Base-by-base conservation (phyloP, 2,797 vertebrate species). In the Neomorphus geoffroyi region DNA sequence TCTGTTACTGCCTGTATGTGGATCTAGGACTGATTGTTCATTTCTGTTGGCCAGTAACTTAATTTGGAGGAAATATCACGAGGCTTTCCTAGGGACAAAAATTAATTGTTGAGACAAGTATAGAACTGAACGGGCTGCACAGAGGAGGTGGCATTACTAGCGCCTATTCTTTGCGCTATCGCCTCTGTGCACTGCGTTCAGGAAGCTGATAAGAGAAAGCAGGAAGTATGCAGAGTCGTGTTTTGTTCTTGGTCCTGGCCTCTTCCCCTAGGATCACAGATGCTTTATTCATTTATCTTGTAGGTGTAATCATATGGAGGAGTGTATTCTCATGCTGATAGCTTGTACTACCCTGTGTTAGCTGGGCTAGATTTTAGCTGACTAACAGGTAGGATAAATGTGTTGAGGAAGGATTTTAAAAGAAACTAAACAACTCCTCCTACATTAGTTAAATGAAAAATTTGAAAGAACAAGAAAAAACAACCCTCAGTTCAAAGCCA, bases 171-270 rank as follows among this genome's bases (percentile, higher is more conserved):
- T 77, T 82, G 39, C 1, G 11, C 19, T 93, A 11, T 94, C 7
- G 0, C 24, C 35, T 78, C 27, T 91, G 53, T 80, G 79, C 79
- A 88, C 37, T 43, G 56, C 65, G 69, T 89, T 93, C 79, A 93
- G 96, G 95, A 96, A 96, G 41, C 70, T 86, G 93, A 94, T 96
- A 95, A 96, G 92, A 35, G 53, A 91, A 61, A 12, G 85, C 95
- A 91, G 95, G 92, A 94, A 89, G 64, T 60, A 24, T 32, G 66
- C 69, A 65, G 71, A 82, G 43, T 56, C 28, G 64, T 74, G 74
- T 78, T 88, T 86, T 94, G 83, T 70, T 96, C 21, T 4, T 71
- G 46, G 45, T 22, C 46, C 35, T 86, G 43, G 35, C 43, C 35
- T 66, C 28, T 57, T 86, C 65, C 22, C 35, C 5, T 57, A 53